Base-by-base conservation (phyloP, 2,113 vertebrate species). In the Phylloscopus trochilus region DNA sequence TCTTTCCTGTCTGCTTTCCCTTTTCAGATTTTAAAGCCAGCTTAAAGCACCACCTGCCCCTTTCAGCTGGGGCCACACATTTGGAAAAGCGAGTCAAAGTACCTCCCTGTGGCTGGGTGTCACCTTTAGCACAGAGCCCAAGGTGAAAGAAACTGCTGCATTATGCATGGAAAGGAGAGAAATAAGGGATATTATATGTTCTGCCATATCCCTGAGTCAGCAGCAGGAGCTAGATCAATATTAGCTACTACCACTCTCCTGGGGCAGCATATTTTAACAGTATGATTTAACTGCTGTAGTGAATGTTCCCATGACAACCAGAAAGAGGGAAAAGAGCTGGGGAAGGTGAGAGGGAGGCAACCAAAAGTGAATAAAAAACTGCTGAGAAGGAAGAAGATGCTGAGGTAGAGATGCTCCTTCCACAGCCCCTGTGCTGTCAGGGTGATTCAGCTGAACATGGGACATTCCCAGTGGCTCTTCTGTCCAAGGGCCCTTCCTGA, bases 281-380 rank as follows among this genome's bases (percentile, higher is more conserved):
- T 44, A 86, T 66, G 70, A 94, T 96, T 89, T 94, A 89, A 94
- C 77, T 53, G 39, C 68, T 64, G 26, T 66, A 93, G 87, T 83
- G 87, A 47, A 72, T 22, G 47, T 97, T 98, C 93, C 95, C 92
- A 96, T 87, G 93, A 93, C 94, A 97, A 95, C 96, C 21, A 68
- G 39, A 41, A 67, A 78, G 73, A 81, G 55, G 66, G 39, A 18
- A 69, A 87, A 75, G 44, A 81, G 30, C 33, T 55, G 49, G 37
- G 33, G 55, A 81, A 88, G 35, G 72, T 47, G 77, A 94, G 69
- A 94, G 21, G 49, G 75, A 90, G 84, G 90, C 78, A 78, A 86
- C 60, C 60, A 73, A 74, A 93, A 93, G 81, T 72, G 75, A 88
- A 41, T 31, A 58, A 93, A 93, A 96, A 96, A 83, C 75, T 85